A percentile compares a stretch with the other conserved stretches of the same genome.
phyloP scores from a whole-genome alignment of 2,797 vertebrate species.

The Tenualosa thibaudeaui region DNA sequence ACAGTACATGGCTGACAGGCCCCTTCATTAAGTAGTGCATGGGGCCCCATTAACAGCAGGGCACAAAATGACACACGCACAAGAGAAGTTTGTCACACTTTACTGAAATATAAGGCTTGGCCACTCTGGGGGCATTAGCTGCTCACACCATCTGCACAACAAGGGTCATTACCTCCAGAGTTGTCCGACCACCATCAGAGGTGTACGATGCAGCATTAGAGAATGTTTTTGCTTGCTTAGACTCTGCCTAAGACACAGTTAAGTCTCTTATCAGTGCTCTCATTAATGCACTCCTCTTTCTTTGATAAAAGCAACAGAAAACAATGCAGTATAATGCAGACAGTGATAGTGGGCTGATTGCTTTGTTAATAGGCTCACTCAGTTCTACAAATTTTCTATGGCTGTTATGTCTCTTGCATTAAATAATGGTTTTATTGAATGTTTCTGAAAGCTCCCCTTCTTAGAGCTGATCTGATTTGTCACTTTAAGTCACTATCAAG shows the following conservation, averaged over 20 bases:
- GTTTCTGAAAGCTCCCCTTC: neutral
- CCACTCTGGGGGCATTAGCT: neutral
- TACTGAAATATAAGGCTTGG: neutral
- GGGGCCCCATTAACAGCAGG: slow-evolving; percentile 40
- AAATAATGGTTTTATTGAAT: neutral
- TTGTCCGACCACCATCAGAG: neutral
- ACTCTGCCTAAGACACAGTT: neutral
- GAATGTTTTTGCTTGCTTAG: neutral
- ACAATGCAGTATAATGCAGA: neutral
- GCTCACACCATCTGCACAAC: neutral
- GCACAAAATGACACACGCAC: slow-evolving; percentile 3
- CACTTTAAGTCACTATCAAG: neutral
- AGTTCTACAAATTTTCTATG: neutral
- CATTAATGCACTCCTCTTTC: neutral
- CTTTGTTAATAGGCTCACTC: neutral
- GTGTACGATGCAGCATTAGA: too few relatives aligned
- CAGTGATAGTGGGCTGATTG: neutral
- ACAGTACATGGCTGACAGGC: neutral
- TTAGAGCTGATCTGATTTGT: neutral
- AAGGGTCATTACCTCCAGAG: neutral
- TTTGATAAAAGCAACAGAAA: neutral
- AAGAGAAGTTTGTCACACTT: slow-evolving; percentile 10
- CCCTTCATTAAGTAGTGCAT: slow-evolving; percentile 20
- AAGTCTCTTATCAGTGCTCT: neutral
- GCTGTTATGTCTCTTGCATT: neutral